Percentiles rank a stretch among this genome's conserved stretches.
Evolutionary conservation across 1,140 invertebrate species (phyloP).

Genomic region (Zaprionus ornatus): DNA sequence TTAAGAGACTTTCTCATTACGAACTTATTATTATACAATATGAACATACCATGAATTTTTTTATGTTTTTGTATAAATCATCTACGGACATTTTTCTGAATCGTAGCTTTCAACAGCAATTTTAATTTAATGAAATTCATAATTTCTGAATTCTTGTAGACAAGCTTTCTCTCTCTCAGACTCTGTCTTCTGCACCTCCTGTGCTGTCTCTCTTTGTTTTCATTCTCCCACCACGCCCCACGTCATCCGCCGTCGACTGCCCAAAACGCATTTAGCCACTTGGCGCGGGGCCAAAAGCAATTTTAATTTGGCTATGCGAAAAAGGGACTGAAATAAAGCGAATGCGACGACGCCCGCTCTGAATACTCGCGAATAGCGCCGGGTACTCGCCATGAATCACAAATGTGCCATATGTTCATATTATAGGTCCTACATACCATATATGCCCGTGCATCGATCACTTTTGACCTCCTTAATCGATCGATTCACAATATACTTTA

Average conservation of each 20-base stretch:
- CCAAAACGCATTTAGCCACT: constrained; percentile 71
- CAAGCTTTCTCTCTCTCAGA: background rate
- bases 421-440: background rate
- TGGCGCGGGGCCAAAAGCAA: constrained; percentile 55
- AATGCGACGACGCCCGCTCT: constrained; percentile 11
- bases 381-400: constrained; percentile 17
- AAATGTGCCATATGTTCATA: constrained; percentile 14
- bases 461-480: constrained; percentile 62
- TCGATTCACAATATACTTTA: constrained; percentile 38
- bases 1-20: background rate
- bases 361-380: constrained; percentile 2
- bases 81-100: background rate
- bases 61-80: background rate
- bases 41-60: background rate
- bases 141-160: constrained; percentile 9
- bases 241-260: constrained; percentile 46
- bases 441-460: constrained; percentile 15
- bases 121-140: constrained; percentile 11
- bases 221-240: constrained; percentile 5
- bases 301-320: constrained; percentile 39
- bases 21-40: background rate
- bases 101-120: constrained; percentile 3
- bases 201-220: constrained; percentile 10
- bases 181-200: background rate
- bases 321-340: constrained; percentile 40